These are phyloP conservation scores for Grammomys dolichurus DNA, from an alignment of 2,113 vertebrate species.

Conservation along the genomic window DNA sequence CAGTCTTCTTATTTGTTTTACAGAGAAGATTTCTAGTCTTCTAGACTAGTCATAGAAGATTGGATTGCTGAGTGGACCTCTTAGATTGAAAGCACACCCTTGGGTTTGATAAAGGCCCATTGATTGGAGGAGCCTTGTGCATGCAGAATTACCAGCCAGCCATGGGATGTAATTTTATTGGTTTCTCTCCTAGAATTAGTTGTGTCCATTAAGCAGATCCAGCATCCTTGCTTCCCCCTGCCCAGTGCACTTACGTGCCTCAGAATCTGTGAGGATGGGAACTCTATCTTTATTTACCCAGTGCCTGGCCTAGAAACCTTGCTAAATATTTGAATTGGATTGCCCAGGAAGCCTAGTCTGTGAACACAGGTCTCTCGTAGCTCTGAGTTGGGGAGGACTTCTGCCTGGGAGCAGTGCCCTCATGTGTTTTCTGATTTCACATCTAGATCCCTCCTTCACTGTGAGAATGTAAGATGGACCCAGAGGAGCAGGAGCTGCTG, in stretches of 20 bases:
- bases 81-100: not conserved
- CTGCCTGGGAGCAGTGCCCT: not conserved
- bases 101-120: not conserved
- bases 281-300: not conserved
- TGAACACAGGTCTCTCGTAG: constrained; percentile 9
- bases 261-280: not conserved
- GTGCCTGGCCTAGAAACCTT: constrained; percentile 10
- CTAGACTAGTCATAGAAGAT: not conserved
- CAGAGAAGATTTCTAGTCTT: not conserved
- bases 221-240: not conserved
- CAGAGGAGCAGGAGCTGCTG: constrained; percentile 95
- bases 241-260: not conserved
- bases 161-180: not conserved
- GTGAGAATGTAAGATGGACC: constrained; percentile 94
- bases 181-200: not conserved
- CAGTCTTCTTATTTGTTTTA: not conserved
- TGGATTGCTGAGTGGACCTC: not conserved
- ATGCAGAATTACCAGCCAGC: not conserved
- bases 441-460: constrained; percentile 62
- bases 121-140: not conserved
- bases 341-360: not conserved
- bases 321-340: constrained; percentile 69
- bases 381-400: not conserved
- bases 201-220: not conserved
- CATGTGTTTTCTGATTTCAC: constrained; percentile 4